Evolutionary conservation across 2,797 vertebrate species (phyloP), one percentile per base, ranked within the genome.

Genomic region (Megalops cyprinoides): DNA sequence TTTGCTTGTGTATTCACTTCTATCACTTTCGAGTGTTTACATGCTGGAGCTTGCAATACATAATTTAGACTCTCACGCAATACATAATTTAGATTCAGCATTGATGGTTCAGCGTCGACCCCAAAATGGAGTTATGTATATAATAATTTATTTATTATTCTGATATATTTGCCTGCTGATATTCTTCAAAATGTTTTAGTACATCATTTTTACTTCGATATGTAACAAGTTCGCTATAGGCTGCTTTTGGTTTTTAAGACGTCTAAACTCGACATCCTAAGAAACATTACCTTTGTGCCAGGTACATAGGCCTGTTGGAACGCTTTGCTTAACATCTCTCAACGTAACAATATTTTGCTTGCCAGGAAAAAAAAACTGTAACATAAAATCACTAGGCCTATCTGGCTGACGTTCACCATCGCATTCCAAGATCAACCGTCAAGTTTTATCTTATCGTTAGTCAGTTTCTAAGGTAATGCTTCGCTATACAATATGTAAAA

Each of bases 1-100:
- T 84, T 91, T 87, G 87, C 89, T 73, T 87, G 67, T 87, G 85
- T 90, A 60, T 86, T 90, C 83, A 76, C 58, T 31, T 25, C 9
- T 4, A 67, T 12, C 14, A 67, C 15, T 67, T 67, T 39, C 2
- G 34, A 67, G 39, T 34, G 51, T 53, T 53, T 53, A 53, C 51
- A 53, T 14, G 12, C 51, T 53, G 3, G 18, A 53, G 51, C 51
- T 53, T 6, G 55, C 4, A n/a, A 58, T 58, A 25, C 55, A 58
- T 58, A 58, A 58, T 58, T 58, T 58, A 25, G 4, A 58, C 12
- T 58, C 3, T 3, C 23, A 9, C 25, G 10, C 10, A 4, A 58
- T n/a, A 4, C n/a, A 58, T 25, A 58, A 25, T 58, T 28, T 60
- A 28, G 8, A 53, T 53, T 53, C 9, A 14, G 51, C 51, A 53